Base-by-base conservation (phyloP, 2,888 invertebrate genomes). In the Autographa gamma region DNA sequence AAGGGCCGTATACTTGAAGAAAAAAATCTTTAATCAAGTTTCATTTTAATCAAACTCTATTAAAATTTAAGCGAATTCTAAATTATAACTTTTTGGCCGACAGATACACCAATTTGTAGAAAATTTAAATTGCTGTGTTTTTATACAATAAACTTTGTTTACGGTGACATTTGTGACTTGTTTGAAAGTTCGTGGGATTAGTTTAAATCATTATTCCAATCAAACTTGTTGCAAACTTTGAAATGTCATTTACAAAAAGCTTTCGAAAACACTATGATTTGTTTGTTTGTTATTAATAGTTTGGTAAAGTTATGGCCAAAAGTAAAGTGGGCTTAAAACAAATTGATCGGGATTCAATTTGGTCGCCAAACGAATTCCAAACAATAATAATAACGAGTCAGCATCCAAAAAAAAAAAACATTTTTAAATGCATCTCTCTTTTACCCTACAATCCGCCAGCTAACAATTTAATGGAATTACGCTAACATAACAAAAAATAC, bases 231-330 rank as follows among this genome's bases (percentile, higher is more conserved):
- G 76, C 61, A 73, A 86, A 85, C 78, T 85, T 82, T 66, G 60
- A 70, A 83, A 87, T 82, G 79, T 75, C 74, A 82, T 84, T 88
- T 72, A 72, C 80, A 83, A 85, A 81, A 84, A 85, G 80, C 81
- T 83, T 83, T 81, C 67, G 72, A 79, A 81, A 77, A 74, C 66
- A 74, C 67, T 74, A 70, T 59, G 43, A 79, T 59, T 84, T 79
- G 69, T 58, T 75, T 81, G 80, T 79, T 83, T 79, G 76, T 77
- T 81, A 80, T 66, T 54, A 18, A 54, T 19, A 54, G 54, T 54
- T 54, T 16, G 2, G 54, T 54, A 11, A 19, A 19, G 18, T 52
- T 18, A 18, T 18, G 8, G 9, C n/a, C 4, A 18, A 11, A 19
- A 54, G 8, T 9, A 14, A 2, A n/a, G 2, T 11, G 9, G 3